A percentile compares a stretch with the other conserved stretches of the same genome.
Conservation (phyloP, 2,797 vertebrate genomes). For the Betta splendens region DNA sequence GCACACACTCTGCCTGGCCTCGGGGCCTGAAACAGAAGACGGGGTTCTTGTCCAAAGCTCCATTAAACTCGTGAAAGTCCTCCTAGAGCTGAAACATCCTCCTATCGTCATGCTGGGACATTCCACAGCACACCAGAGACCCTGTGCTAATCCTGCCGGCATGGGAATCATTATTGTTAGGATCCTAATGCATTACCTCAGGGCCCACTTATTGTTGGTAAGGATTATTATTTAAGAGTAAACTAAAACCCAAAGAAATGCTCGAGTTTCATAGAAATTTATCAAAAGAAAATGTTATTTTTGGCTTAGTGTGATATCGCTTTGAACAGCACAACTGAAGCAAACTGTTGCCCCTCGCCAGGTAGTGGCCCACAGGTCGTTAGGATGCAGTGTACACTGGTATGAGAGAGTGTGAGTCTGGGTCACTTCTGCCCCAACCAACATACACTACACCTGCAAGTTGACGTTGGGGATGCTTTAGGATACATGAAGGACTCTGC, state of each 20-base stretch:
- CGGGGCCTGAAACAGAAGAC: slow-evolving; percentile 75
- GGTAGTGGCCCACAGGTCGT: slow-evolving; percentile 56
- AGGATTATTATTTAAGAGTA: slow-evolving; percentile 86
- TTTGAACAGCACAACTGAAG: slow-evolving; percentile 78
- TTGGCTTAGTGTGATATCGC: slow-evolving; percentile 78
- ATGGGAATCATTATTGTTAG: slow-evolving; percentile 85
- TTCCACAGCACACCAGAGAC: slow-evolving; percentile 79
- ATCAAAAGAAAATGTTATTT: slow-evolving; percentile 87
- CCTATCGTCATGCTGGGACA: slow-evolving; percentile 77
- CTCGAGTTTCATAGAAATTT: slow-evolving; percentile 81
- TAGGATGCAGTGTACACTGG: slow-evolving; percentile 31
- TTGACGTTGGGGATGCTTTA: no score
- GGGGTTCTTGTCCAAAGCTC: slow-evolving; percentile 70
- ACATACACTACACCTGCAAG: not conserved
- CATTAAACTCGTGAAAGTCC: slow-evolving; percentile 75
- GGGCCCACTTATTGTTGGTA: slow-evolving; percentile 80
- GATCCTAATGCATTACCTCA: slow-evolving; percentile 84
- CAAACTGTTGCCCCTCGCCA: slow-evolving; percentile 65
- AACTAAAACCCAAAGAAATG: slow-evolving; percentile 78
- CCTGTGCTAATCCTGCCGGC: slow-evolving; percentile 79
- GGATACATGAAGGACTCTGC: no score
- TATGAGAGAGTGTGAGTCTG: slow-evolving; percentile 36
- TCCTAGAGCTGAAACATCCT: slow-evolving; percentile 77
- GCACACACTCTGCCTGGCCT: slow-evolving; percentile 36
- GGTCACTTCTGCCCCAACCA: slow-evolving; percentile 35